phyloP scores from a whole-genome alignment of 2,113 vertebrate species.

The Pipra filicauda region DNA sequence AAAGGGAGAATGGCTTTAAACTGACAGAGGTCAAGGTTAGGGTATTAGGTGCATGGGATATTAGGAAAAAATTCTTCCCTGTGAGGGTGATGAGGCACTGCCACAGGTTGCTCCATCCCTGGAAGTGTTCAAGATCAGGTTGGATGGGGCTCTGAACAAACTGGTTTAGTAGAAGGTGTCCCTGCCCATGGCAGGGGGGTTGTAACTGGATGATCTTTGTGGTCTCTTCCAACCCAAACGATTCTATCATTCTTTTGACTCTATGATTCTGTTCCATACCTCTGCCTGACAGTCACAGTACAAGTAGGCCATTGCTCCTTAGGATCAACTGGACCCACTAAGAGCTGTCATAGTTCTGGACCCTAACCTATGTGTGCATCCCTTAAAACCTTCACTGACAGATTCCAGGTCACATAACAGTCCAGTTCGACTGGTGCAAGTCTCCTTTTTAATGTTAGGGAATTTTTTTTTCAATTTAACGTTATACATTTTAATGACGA shows the following conservation, averaged over 20 bases:
- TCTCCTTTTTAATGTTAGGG: neutral
- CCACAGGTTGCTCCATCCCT: neutral
- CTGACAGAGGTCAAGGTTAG: neutral
- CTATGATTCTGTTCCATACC: neutral
- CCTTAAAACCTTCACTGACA: neutral
- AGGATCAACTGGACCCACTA: neutral
- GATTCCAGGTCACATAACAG: neutral
- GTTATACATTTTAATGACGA: neutral
- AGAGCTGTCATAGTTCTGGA: neutral
- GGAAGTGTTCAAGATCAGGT: neutral
- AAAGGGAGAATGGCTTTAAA: neutral
- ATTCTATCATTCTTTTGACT: neutral
- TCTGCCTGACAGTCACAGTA: neutral
- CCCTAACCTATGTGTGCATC: neutral
- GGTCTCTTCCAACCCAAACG: neutral
- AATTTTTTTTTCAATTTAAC: neutral
- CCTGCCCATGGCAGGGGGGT: neutral
- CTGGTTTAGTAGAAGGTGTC: neutral
- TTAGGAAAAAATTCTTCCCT: neutral
- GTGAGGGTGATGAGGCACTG: neutral
- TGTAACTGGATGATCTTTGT: neutral
- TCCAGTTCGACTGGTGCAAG: neutral
- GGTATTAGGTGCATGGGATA: neutral
- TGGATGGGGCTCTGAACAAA: neutral
- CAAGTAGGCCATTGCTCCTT: neutral